These are phyloP conservation scores for Pyrgilauda ruficollis DNA, from an alignment of 2,113 vertebrate species.

Conservation along the genomic window DNA sequence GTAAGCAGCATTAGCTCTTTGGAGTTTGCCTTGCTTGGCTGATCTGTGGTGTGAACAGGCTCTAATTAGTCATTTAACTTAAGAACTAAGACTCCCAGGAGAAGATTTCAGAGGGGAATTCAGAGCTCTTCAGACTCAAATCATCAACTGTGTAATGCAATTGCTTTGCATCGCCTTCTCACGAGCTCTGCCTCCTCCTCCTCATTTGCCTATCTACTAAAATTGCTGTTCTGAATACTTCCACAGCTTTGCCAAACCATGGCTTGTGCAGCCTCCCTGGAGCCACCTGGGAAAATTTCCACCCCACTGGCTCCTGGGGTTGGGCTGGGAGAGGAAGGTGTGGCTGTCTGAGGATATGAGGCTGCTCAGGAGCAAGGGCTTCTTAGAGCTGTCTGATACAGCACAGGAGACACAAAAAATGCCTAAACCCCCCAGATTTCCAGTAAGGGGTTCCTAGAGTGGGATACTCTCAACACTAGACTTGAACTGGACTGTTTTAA, in stretches of 20 bases:
- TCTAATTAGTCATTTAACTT: slow-evolving; percentile 40
- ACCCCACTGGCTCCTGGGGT: neutral
- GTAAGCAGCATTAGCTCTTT: neutral
- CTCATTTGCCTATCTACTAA: neutral
- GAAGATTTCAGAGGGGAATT: slow-evolving; percentile 22
- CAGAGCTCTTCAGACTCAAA: neutral
- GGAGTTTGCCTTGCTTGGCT: neutral
- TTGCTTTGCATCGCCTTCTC: neutral
- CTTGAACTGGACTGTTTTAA: neutral
- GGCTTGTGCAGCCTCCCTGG: neutral
- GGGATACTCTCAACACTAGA: neutral
- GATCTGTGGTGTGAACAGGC: slow-evolving; percentile 4
- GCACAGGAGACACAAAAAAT: neutral
- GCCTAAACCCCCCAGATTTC: neutral
- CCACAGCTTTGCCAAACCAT: neutral
- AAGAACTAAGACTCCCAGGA: slow-evolving; percentile 16
- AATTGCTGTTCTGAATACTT: neutral
- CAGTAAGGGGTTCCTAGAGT: neutral
- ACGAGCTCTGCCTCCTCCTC: neutral
- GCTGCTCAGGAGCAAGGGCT: neutral
- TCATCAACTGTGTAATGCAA: neutral
- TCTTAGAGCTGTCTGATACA: neutral
- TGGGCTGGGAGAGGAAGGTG: neutral
- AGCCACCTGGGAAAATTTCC: neutral
- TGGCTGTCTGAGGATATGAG: neutral